Base-by-base conservation (phyloP, 2,797 vertebrate species). In the Rachycentron canadum region DNA sequence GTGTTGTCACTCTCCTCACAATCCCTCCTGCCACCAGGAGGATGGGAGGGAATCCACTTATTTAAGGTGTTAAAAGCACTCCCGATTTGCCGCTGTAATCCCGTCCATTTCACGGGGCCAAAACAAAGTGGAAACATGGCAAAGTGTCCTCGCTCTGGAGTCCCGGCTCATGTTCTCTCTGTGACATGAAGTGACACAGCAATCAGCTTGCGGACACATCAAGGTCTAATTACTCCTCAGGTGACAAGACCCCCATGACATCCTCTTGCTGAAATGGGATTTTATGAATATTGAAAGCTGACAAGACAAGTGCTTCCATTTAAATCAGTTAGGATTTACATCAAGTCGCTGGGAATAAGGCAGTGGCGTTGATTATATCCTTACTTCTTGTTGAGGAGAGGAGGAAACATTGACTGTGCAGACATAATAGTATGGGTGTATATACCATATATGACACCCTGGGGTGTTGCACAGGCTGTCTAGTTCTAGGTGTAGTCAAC, bases 1-100 rank as follows among this genome's bases (percentile, higher is more conserved):
- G 92, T 94, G 88, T 94, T 95, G 92, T 64, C 92, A 81, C 93
- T 94, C 81, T 75, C 26, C 78, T 61, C 3, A 12, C 77, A 59
- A 23, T 14, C 67, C 69, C 50, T 2, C 52, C 52, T 64, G 61
- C 30, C 40, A 32, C 64, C 71, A 4, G 67, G 7, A 30, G 21
- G 49, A 47, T 56, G 59, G 58, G 58, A 13, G 47, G 43, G 43
- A 84, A 69, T 58, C 61, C 49, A 32, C 57, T 47, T 60, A 65
- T 66, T 73, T 10, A 28, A 59, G 49, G 71, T 64, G 73, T 65
- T 73, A 26, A 73, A 67, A 53, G 26, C 68, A 45, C 34, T 41
- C 57, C 69, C 76, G 64, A 68, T 85, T 47, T 73, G 61, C 14
- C 40, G 0, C 71, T 52, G 67, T 73, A 64, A 78, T 58, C 52